These are phyloP conservation scores for Apomyelois bistriatella DNA, from an alignment of 2,888 invertebrate species.

Conservation along the genomic window DNA sequence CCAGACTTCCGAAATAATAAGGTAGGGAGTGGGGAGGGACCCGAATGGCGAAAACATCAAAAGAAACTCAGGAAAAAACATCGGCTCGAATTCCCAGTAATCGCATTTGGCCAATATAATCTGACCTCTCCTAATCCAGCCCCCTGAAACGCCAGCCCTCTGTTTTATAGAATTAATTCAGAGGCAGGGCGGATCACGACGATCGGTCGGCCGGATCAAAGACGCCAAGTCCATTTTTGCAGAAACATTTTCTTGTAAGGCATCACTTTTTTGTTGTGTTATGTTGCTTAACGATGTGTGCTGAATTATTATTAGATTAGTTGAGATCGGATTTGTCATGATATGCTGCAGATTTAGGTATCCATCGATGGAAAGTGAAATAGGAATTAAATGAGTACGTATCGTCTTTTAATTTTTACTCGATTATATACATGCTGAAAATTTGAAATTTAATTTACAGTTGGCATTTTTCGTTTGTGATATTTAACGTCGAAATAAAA, in stretches of 20 bases:
- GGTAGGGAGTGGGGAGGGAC: conserved; percentile 4
- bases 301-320: conserved; percentile 25
- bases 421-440: too few species aligned
- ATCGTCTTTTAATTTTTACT: too few species aligned
- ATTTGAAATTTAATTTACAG: too few species aligned
- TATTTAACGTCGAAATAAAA: too few species aligned
- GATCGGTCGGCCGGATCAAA: conserved; percentile 32
- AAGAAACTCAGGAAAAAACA: conserved; percentile 45
- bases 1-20: conserved; percentile 15
- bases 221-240: conserved; percentile 37
- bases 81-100: conserved; percentile 40
- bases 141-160: not conserved
- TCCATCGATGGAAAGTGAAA: not conserved
- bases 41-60: conserved; percentile 44
- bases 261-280: conserved; percentile 34
- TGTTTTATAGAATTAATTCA: conserved; percentile 15
- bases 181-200: conserved; percentile 26
- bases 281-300: conserved; percentile 19
- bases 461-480: too few species aligned
- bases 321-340: conserved; percentile 11
- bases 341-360: not conserved
- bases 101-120: conserved; percentile 34
- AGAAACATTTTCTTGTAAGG: conserved; percentile 44
- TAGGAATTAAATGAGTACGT: too few species aligned
- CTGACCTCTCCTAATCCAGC: conserved; percentile 24